Percentiles rank a stretch among this genome's conserved stretches.
Evolutionary conservation across 2,797 vertebrate species (phyloP).

Genomic region (Sparus aurata): DNA sequence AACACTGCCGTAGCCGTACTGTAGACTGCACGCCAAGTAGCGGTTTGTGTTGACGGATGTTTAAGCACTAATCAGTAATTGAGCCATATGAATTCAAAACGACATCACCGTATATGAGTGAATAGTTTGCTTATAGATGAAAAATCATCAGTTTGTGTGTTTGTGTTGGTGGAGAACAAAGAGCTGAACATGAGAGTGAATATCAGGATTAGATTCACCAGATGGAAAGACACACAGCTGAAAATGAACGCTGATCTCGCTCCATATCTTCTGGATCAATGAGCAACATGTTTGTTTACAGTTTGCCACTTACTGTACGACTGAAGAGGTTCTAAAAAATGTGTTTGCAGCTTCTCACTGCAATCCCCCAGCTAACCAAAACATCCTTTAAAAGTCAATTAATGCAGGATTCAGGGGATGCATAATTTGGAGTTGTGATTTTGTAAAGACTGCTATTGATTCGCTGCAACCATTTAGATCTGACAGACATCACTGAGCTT

Average conservation of each 20-base stretch:
- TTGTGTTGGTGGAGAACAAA: not conserved
- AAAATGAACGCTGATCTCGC: too few species aligned
- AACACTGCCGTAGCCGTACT: not conserved
- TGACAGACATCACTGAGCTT: not conserved
- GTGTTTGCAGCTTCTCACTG: too few species aligned
- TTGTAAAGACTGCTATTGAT: not conserved
- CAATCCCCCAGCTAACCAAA: too few species aligned
- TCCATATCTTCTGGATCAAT: not conserved
- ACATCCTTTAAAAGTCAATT: not conserved
- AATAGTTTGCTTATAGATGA: not conserved
- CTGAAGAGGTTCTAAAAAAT: too few species aligned
- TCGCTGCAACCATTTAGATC: not conserved
- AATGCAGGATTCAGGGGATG: not conserved
- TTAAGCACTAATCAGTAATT: not conserved
- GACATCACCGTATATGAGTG: not conserved
- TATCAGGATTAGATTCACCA: too few species aligned
- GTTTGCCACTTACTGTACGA: not conserved
- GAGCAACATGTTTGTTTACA: not conserved
- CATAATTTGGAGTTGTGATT: too few species aligned
- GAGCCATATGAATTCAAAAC: not conserved
- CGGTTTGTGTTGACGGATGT: not conserved
- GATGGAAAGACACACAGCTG: too few species aligned
- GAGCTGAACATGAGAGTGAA: not conserved
- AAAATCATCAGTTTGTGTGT: not conserved
- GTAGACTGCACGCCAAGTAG: not conserved